Conservation (phyloP, 2,888 invertebrate genomes). For the Tipula lateralis region DNA sequence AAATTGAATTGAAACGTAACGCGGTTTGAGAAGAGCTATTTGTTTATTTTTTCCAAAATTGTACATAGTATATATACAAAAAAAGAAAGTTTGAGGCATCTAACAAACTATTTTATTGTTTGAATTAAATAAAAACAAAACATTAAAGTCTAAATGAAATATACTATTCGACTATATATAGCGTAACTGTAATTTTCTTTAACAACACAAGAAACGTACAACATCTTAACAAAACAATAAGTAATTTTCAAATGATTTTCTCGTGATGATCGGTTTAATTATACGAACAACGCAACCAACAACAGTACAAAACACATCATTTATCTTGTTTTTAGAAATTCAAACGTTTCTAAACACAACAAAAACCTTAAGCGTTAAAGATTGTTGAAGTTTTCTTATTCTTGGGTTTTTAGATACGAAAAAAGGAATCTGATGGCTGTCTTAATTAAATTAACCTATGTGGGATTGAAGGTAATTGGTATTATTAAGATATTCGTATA, state of each 20-base stretch:
- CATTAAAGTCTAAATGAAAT: background rate
- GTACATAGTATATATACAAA: background rate
- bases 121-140: background rate
- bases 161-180: background rate
- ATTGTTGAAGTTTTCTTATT: conserved; percentile 3
- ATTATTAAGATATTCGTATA: background rate
- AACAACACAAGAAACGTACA: background rate
- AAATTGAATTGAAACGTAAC: background rate
- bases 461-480: background rate
- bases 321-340: conserved; percentile 13
- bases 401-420: background rate
- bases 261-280: conserved; percentile 9
- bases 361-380: background rate
- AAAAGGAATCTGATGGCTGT: background rate
- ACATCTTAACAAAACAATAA: conserved; percentile 13
- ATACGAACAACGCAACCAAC: background rate
- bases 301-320: background rate
- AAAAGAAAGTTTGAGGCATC: background rate
- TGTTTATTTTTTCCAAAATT: background rate
- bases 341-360: background rate
- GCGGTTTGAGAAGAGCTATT: background rate
- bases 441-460: background rate
- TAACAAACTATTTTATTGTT: background rate
- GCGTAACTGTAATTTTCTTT: background rate
- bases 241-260: background rate